Evolutionary conservation across 2,797 vertebrate species (phyloP), one percentile per base, ranked within the genome.

Genomic region (Carapus acus): DNA sequence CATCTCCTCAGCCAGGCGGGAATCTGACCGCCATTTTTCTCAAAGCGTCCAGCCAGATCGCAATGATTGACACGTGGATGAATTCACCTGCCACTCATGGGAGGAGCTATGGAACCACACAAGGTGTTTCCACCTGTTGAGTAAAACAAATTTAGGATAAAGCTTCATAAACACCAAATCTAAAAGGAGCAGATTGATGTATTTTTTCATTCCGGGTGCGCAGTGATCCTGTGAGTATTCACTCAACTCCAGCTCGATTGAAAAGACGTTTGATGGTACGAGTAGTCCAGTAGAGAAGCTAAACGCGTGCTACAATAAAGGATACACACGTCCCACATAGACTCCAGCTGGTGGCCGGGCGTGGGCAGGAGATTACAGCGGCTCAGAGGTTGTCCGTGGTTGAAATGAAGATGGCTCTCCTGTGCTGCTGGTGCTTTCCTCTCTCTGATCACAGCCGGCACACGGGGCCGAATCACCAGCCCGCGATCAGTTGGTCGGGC

Each of bases 371-470:
- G 33, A 49, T 48, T 67, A 72, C 45, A 62, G 47, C 5, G 19
- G 54, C 46, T 37, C 42, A 59, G 51, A 68, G 74, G 68, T 83
- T 72, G 71, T 34, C 63, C 17, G 15, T 48, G 77, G 71, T 77
- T 79, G 66, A 79, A 73, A 52, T 45, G 72, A 74, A 60, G 71
- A 76, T 73, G 54, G 54, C 49, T 67, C 43, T 51, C 54, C 46
- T 71, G 66, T 69, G 68, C 67, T 70, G 46, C 1, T 62, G 61
- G 67, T n/a, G 71, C 46, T 78, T 78, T 78, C 70, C 77, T 74
- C 66, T 68, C 65, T 71, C 67, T 58, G 61, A 69, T 65, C 62
- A 36, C 54, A 7, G 29, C 65, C 58, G 76, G 56, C 57, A 49
- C 16, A 27, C 9, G 19, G 54, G 46, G 54, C 60, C 63, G 56